Percentiles rank a stretch among this genome's conserved stretches.
Evolutionary conservation across 2,888 invertebrate genomes (phyloP).

Genomic region (Cerceris ruficornis): DNA sequence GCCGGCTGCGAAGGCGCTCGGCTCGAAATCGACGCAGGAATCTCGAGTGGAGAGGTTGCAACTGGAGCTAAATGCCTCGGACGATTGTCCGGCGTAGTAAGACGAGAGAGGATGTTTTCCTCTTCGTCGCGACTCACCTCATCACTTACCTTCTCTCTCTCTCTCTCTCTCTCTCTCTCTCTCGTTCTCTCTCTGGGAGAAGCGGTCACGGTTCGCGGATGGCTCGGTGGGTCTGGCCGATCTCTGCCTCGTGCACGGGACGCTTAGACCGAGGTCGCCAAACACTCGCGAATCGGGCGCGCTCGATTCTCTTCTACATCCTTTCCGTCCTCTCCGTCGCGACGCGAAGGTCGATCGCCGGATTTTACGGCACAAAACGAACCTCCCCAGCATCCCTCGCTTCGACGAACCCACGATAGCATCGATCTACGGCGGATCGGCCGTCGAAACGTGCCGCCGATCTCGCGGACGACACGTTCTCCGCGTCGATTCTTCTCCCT

Average conservation of each 20-base stretch:
- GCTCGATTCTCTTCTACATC: slow-evolving; percentile 25
- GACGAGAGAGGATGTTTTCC: slow-evolving; percentile 25
- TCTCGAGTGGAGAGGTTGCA: slow-evolving; percentile 45
- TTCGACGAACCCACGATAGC: neutral
- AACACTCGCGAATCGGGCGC: slow-evolving; percentile 22
- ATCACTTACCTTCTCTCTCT: slow-evolving; percentile 28
- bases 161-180: slow-evolving; percentile 12
- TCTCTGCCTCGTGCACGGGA: slow-evolving; percentile 22
- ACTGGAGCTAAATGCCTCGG: slow-evolving; percentile 42
- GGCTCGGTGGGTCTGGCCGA: no score
- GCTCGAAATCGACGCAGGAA: slow-evolving; percentile 37
- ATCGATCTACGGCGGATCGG: neutral
- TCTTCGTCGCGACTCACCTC: slow-evolving; percentile 24
- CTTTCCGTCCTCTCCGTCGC: neutral
- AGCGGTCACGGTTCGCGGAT: slow-evolving; percentile 46
- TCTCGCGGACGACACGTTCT: no score
- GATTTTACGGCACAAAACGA: slow-evolving; percentile 22
- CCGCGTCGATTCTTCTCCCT: no score
- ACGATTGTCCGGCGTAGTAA: slow-evolving; percentile 35
- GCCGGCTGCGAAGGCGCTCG: slow-evolving; percentile 26
- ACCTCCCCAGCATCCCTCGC: neutral
- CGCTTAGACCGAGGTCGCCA: slow-evolving; percentile 54
- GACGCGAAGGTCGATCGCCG: slow-evolving; percentile 35
- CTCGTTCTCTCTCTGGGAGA: slow-evolving; percentile 22
- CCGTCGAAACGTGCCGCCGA: neutral